A percentile compares a stretch with the other conserved stretches of the same genome.
Conservation (phyloP, 1,140 invertebrate genomes). For the Galleria mellonella region DNA sequence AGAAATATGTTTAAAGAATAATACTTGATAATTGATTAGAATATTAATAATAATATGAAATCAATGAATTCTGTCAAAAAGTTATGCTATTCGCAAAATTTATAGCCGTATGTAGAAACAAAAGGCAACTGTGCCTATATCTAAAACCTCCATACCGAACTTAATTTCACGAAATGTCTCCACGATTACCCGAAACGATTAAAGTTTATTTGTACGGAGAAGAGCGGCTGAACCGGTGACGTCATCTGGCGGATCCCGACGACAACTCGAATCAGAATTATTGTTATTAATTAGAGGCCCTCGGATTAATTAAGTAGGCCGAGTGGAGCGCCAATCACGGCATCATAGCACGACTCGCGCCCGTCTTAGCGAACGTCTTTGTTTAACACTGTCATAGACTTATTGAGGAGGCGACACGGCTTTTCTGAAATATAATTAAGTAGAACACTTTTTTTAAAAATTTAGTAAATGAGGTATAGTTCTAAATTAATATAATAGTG, state of each 20-base stretch:
- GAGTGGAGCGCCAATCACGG: conserved; percentile 67
- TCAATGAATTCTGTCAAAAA: too few species aligned
- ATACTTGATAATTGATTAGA: too few species aligned
- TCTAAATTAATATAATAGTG: too few species aligned
- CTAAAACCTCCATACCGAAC: background rate
- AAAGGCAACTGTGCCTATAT: too few species aligned
- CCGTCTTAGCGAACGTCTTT: conserved; percentile 64
- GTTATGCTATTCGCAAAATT: too few species aligned
- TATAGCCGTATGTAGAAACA: too few species aligned
- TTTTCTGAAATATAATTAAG: too few species aligned
- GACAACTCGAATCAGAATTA: conserved; percentile 36
- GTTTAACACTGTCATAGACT: conserved; percentile 48
- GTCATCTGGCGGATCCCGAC: conserved; percentile 57
- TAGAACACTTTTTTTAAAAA: too few species aligned
- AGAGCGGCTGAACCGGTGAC: conserved; percentile 30
- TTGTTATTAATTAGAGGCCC: conserved; percentile 70
- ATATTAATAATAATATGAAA: too few species aligned
- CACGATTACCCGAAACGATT: conserved; percentile 28
- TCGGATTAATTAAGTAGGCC: conserved; percentile 68
- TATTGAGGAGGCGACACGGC: background rate
- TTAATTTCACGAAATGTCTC: background rate
- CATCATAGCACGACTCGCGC: conserved; percentile 53
- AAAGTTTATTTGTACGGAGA: conserved; percentile 44
- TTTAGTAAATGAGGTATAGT: too few species aligned
- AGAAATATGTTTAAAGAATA: too few species aligned